Evolutionary conservation across 1,140 invertebrate species (phyloP).

Genomic region (Leptinotarsa lineolata): DNA sequence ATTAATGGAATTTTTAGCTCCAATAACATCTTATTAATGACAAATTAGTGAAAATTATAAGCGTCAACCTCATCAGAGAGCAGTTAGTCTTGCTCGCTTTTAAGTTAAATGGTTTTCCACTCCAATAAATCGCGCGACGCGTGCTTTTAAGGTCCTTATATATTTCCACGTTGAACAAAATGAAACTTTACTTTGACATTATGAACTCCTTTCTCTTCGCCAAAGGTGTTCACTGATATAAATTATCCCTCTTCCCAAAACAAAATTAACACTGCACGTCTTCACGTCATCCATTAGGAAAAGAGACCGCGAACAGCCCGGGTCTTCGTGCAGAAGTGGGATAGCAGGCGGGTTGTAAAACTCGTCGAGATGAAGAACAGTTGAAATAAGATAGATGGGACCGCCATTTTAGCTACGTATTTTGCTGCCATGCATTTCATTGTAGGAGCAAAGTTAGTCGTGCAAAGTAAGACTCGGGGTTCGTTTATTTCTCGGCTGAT

Average conservation of each 20-base stretch:
- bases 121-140: constrained; percentile 28
- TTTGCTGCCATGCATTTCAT: constrained; percentile 53
- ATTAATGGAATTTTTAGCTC: constrained; percentile 24
- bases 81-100: constrained; percentile 32
- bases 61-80: constrained; percentile 30
- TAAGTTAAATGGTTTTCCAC: constrained; percentile 32
- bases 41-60: constrained; percentile 32
- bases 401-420: constrained; percentile 51
- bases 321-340: constrained; percentile 9
- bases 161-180: constrained; percentile 46
- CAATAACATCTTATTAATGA: constrained; percentile 31
- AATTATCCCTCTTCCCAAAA: constrained; percentile 50
- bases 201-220: constrained; percentile 52
- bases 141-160: constrained; percentile 47
- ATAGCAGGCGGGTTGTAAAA: constrained; percentile 15
- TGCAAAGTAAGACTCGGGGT: constrained; percentile 26
- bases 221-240: constrained; percentile 53
- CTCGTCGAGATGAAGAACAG: constrained; percentile 48
- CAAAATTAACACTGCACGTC: constrained; percentile 46
- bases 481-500: constrained; percentile 27
- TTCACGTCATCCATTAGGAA: constrained; percentile 23
- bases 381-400: constrained; percentile 55
- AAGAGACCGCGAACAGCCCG: constrained; percentile 8
- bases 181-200: constrained; percentile 54
- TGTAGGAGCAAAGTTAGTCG: constrained; percentile 43